Evolutionary conservation across 2,113 vertebrate genomes (phyloP), one percentile per base, ranked within the genome.

Genomic region (Chionomys nivalis): DNA sequence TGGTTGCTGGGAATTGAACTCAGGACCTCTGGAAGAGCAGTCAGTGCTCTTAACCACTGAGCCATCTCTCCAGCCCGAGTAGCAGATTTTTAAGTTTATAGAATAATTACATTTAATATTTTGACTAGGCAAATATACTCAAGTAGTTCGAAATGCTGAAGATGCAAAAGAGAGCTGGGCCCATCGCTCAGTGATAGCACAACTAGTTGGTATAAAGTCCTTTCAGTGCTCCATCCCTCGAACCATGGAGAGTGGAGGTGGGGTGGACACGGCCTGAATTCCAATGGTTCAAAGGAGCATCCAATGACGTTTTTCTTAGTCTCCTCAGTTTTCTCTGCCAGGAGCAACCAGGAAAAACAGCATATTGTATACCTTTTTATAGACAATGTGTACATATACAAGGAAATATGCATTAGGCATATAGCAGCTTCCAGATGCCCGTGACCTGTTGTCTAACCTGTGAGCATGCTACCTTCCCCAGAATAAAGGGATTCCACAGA

Each of bases 71-170:
- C n/a, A n/a, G n/a, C n/a, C n/a, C n/a, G 55, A 92, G 42, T n/a
- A 66, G 55, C 36, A 63, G 7, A 26, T 75, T 58, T 94, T 73
- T 63, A 90, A 83, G 55, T 75, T 83, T 78, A 33, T 63, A 83
- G 87, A 92, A 68, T 68, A 28, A 81, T 91, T 91, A 86, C 28
- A 66, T 44, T 83, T 58, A 52, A 52, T 78, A 61, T 73, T 90
- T 93, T 93, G 61, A 78, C 61, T 63, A 87, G 44, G 28, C 49
- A 81, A 81, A 76, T 78, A 58, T 36, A 82, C n/a, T 44, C 61
- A 77, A 24, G 58, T 7, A 65, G 5, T 87, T 97, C 39, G 77
- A 92, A 90, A 75, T 87, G 81, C 65, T 81, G 26, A 90, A 42
- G 12, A 8, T 79, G 2, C 33, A 72, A 28, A 81, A 85, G 55